Conservation (phyloP, 1,140 invertebrate species). For the Drosophila biarmipes region DNA sequence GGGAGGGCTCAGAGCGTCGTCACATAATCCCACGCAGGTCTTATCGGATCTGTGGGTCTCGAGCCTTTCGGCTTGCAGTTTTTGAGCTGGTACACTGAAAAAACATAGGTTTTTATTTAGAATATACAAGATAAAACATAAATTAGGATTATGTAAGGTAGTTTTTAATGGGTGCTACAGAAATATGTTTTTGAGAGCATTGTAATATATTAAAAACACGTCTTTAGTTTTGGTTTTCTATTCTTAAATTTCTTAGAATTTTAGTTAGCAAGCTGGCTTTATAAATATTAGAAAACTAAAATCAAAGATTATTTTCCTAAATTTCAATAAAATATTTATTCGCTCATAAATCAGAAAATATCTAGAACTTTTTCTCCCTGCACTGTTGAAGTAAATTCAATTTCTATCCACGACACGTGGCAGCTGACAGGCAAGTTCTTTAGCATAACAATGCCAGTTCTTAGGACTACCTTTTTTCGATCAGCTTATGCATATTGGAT, state of each 20-base stretch:
- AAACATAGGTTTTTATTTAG: not conserved
- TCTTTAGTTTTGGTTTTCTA: not conserved
- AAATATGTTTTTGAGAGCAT: too few species aligned
- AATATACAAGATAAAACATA: not conserved
- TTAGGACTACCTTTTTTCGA: conserved; percentile 59
- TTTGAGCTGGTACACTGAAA: not conserved
- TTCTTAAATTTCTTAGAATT: not conserved
- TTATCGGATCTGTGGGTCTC: conserved; percentile 37
- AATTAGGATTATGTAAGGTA: too few species aligned
- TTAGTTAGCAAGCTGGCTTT: too few species aligned
- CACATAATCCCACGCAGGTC: conserved; percentile 60
- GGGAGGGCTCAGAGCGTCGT: conserved; percentile 25
- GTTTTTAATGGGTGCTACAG: too few species aligned
- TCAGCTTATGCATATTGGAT: conserved; percentile 76
- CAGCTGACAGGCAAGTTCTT: conserved; percentile 72
- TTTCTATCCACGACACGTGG: conserved; percentile 76
- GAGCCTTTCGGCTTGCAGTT: conserved; percentile 7
- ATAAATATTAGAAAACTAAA: too few species aligned
- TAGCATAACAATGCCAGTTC: conserved; percentile 70
- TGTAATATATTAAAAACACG: too few species aligned
- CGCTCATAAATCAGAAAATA: too few species aligned
- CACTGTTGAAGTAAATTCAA: conserved; percentile 61
- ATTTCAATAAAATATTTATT: too few species aligned
- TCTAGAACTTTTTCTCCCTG: conserved; percentile 25
- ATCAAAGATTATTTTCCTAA: too few species aligned